Conservation (phyloP, 1,140 invertebrate genomes). For the Magallana angulata region DNA sequence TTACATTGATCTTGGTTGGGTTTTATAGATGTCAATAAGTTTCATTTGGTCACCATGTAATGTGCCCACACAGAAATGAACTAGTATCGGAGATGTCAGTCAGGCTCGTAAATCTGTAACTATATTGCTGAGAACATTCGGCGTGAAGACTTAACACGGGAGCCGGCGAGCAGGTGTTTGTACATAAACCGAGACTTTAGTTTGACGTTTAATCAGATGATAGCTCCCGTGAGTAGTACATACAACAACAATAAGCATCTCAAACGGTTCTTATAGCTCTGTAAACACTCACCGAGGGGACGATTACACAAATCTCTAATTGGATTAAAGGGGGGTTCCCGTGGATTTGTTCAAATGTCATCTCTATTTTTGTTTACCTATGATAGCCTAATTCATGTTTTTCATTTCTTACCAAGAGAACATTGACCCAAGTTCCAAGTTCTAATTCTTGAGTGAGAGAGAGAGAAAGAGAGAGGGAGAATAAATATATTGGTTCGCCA, state of each 20-base stretch:
- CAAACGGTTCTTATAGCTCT: too few species aligned
- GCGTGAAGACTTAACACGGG: neutral
- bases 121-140: conserved; percentile 31
- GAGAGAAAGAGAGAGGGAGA: too few species aligned
- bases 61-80: conserved; percentile 6
- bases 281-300: too few species aligned
- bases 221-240: neutral
- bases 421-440: too few species aligned
- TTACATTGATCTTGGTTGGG: neutral
- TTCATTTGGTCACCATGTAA: neutral
- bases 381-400: too few species aligned
- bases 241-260: neutral
- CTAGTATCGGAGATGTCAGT: conserved; percentile 10
- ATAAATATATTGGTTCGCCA: too few species aligned
- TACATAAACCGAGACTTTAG: conserved; percentile 2
- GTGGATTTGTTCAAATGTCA: too few species aligned
- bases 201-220: conserved; percentile 18
- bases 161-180: neutral
- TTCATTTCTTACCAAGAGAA: too few species aligned
- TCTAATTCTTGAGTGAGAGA: too few species aligned
- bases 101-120: conserved; percentile 24
- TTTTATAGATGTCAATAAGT: neutral
- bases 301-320: too few species aligned
- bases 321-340: too few species aligned
- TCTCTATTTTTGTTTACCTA: too few species aligned